Evolutionary conservation across 2,113 vertebrate genomes (phyloP).

Genomic region (Anolis carolinensis): DNA sequence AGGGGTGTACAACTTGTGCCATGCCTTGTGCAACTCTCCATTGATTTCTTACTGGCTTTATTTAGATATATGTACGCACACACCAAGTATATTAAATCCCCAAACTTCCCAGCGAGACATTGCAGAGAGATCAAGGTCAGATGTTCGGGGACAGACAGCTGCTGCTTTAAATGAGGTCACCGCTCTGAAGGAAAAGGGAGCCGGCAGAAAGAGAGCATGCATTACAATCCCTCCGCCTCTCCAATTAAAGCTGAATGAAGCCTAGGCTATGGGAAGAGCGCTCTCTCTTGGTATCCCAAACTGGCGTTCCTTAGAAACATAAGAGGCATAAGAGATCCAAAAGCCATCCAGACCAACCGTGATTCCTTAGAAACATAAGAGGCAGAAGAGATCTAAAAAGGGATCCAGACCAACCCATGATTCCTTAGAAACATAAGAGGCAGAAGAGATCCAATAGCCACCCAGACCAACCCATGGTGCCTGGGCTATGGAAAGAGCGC

Average conservation of each 20-base stretch:
- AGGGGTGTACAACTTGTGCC: not conserved
- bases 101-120: not conserved
- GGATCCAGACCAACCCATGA: not conserved
- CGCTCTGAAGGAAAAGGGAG: not conserved
- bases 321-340: not conserved
- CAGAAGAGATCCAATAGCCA: not conserved
- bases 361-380: not conserved
- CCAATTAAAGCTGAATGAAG: fast-evolving
- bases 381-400: not conserved
- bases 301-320: no score
- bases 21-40: slow-evolving; percentile 38
- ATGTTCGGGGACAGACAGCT: slow-evolving; percentile 29
- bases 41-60: slow-evolving; percentile 51
- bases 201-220: fast-evolving
- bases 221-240: not conserved
- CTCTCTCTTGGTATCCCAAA: no score
- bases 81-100: not conserved
- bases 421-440: not conserved
- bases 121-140: slow-evolving; percentile 47
- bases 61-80: no score
- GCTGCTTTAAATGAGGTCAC: slow-evolving; percentile 49
- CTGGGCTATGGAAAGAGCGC: no score
- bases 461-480: no score
- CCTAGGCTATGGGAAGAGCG: no score
- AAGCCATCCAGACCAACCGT: fast-evolving